Base-by-base conservation (phyloP, 2,797 vertebrate genomes). In the Corythornis leucogaster region DNA sequence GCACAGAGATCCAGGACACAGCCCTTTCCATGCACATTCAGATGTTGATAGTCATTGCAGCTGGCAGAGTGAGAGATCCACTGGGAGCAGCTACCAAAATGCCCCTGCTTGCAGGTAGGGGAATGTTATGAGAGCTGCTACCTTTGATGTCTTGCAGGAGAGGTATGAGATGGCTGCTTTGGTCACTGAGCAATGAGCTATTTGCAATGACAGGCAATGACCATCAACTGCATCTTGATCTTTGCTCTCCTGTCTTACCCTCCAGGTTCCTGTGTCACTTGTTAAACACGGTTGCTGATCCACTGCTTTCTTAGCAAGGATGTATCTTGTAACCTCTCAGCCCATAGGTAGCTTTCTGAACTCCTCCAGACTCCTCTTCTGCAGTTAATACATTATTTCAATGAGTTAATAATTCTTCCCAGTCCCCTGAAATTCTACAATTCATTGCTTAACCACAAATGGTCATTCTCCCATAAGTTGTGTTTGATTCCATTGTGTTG, bases 371-470 rank as follows among this genome's bases (percentile, higher is more conserved):
- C 75, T 81, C 66, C 76, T 95, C 92, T 92, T 54, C 80, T 96
- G 80, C 94, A 96, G 54, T 71, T 85, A 84, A 25, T 91, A 62
- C 71, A 20, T 97, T 94, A 93, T 97, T 97, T 83, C 80, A 89
- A 86, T 90, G 94, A 95, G 92, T 93, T 96, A 94, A 96, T 95
- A 96, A 95, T 96, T 92, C 84, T 79, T 94, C 87, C 87, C 94
- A 94, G 95, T 93, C 90, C 95, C 43, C 90, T 87, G 95, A 95
- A 97, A 98, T 95, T 83, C 93, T 94, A 94, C 40, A 94, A 96
- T 98, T 98, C 96, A 90, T 92, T 97, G 97, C 93, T 93, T 97
- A 97, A 97, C 97, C 97, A 97, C 96, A 97, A 92, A 96, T 98
- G 98, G 97, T 98, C 97, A 96, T 97, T 96, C 94, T 96, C 95